Conservation (phyloP, 2,113 vertebrate genomes). For the Pseudonaja textilis region DNA sequence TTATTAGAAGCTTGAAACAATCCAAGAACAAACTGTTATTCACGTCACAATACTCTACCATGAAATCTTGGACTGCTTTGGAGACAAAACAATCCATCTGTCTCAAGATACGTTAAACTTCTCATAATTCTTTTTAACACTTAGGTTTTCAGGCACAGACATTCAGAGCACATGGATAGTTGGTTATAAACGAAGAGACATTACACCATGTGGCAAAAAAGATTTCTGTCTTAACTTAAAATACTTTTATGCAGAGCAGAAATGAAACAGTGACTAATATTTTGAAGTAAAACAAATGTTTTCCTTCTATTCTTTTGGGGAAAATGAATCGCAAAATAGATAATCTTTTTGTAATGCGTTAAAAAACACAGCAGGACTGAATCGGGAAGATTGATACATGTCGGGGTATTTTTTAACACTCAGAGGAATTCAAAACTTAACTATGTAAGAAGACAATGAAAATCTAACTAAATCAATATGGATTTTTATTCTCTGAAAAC, state of each 20-base stretch:
- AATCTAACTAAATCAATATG: background rate
- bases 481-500: background rate
- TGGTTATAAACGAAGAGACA: conserved; percentile 16
- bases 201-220: conserved; percentile 19
- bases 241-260: background rate
- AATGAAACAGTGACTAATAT: conserved; percentile 42
- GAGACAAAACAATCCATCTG: background rate
- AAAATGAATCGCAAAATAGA: conserved; percentile 26
- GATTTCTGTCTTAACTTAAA: conserved; percentile 22
- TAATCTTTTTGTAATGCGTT: background rate
- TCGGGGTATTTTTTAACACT: background rate
- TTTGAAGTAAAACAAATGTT: conserved; percentile 45
- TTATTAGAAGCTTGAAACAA: background rate
- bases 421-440: background rate
- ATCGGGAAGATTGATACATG: conserved; percentile 18
- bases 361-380: background rate
- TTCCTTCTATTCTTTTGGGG: conserved; percentile 28
- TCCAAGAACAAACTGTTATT: background rate
- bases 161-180: background rate
- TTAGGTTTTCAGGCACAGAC: conserved; percentile 37
- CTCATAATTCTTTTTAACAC: conserved; percentile 24
- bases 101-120: background rate
- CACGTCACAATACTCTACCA: background rate
- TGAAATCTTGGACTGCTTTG: background rate
- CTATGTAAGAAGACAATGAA: background rate